phyloP scores from a whole-genome alignment of 2,797 vertebrate species.

The Sebastes elongatus region DNA sequence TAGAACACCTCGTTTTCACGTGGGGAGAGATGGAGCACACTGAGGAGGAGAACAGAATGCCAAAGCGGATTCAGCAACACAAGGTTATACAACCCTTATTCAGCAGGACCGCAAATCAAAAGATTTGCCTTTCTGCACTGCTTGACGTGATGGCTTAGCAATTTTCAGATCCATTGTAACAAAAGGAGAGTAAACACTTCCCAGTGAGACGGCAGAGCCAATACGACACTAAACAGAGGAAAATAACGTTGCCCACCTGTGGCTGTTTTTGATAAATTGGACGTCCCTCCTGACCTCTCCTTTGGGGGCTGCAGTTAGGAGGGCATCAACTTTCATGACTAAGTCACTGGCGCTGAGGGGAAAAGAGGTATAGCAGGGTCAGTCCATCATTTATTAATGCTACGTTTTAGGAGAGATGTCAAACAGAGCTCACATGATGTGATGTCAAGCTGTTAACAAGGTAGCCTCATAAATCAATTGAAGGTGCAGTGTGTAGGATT shows the following conservation, averaged over 20 bases:
- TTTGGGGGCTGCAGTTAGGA: conserved; percentile 88
- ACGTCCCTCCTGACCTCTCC: conserved; percentile 84
- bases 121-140: conserved; percentile 15
- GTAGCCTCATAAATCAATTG: conserved; percentile 2
- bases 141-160: conserved; percentile 26
- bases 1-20: conserved; percentile 88
- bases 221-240: neutral
- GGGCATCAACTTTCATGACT: conserved; percentile 94
- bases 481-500: neutral
- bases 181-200: conserved; percentile 3
- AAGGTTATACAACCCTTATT: conserved; percentile 40
- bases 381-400: conserved; percentile 44
- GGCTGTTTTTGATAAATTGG: conserved; percentile 84
- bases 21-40: conserved; percentile 86
- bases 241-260: conserved; percentile 83
- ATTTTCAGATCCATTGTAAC: conserved; percentile 32
- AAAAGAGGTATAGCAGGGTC: conserved; percentile 15
- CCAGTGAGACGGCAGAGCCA: neutral
- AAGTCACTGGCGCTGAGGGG: conserved; percentile 87
- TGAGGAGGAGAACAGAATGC: conserved; percentile 62
- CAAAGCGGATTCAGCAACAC: conserved; percentile 35
- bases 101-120: conserved; percentile 47
- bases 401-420: conserved; percentile 8
- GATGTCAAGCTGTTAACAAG: conserved; percentile 29
- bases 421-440: conserved; percentile 13